Evolutionary conservation across 2,888 invertebrate species (phyloP).

Genomic region (Acanthopleura granulata): DNA sequence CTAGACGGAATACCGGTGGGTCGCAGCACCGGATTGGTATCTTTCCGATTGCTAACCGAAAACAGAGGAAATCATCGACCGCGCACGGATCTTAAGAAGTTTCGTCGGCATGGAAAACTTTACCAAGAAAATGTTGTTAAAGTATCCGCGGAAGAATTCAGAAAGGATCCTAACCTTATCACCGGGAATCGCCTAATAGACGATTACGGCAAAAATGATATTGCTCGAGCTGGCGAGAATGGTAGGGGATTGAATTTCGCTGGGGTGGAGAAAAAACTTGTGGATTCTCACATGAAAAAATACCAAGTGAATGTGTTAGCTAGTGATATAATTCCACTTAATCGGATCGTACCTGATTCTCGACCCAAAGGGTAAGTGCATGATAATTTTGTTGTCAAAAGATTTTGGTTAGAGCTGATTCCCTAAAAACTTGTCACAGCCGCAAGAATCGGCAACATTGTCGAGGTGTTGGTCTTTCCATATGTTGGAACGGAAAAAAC

Average conservation of each 20-base stretch:
- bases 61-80: too few relatives aligned
- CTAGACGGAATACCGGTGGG: too few relatives aligned
- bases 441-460: too few relatives aligned
- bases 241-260: constrained; percentile 4
- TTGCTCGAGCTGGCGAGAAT: not conserved
- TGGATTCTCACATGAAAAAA: not conserved
- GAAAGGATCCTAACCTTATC: not conserved
- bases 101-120: too few relatives aligned
- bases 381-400: too few relatives aligned
- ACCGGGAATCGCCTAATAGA: constrained; percentile 11
- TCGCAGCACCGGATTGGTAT: too few relatives aligned
- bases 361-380: not conserved
- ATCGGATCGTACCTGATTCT: constrained; percentile 9
- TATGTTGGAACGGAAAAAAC: too few relatives aligned
- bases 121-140: not conserved
- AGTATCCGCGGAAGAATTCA: not conserved
- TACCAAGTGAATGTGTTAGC: constrained; percentile 12
- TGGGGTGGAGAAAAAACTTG: not conserved
- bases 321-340: constrained; percentile 19
- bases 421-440: too few relatives aligned
- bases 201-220: constrained; percentile 18
- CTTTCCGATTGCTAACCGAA: too few relatives aligned
- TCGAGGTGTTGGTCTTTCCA: too few relatives aligned
- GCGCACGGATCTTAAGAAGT: too few relatives aligned
- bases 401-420: too few relatives aligned